phyloP scores from a whole-genome alignment of 2,113 vertebrate genomes.

The Aix galericulata region DNA sequence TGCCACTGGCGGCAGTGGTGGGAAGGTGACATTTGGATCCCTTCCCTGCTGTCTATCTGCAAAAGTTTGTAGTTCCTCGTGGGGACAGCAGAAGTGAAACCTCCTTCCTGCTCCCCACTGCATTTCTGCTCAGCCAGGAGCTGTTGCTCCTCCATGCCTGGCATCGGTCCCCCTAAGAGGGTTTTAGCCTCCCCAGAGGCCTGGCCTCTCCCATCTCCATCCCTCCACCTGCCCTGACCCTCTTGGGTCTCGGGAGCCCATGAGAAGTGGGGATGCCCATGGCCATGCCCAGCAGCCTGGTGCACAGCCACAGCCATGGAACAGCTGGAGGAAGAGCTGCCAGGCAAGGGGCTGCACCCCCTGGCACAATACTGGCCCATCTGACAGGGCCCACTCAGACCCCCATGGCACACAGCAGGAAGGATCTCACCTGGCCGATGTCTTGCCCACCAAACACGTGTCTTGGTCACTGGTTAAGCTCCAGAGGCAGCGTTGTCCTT shows the following conservation, averaged over 20 bases:
- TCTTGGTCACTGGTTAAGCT: background rate
- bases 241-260: fast-evolving
- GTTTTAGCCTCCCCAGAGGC: background rate
- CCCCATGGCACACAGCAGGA: fast-evolving
- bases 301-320: background rate
- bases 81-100: fast-evolving
- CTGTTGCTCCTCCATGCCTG: background rate
- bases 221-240: fast-evolving
- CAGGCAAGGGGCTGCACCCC: background rate
- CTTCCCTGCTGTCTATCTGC: no score
- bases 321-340: background rate
- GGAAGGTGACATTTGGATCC: fast-evolving
- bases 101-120: background rate
- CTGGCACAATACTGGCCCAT: no score
- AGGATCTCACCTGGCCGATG: background rate
- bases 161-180: background rate
- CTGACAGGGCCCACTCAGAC: no score
- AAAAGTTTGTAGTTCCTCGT: fast-evolving
- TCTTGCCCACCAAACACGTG: background rate
- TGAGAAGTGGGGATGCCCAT: fast-evolving
- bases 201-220: fast-evolving
- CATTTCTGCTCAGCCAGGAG: background rate
- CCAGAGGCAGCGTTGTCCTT: background rate
- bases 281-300: background rate
- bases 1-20: fast-evolving